Evolutionary conservation across 1,140 invertebrate genomes (phyloP), one percentile per base, ranked within the genome.

Genomic region (Drosophila sp.): DNA sequence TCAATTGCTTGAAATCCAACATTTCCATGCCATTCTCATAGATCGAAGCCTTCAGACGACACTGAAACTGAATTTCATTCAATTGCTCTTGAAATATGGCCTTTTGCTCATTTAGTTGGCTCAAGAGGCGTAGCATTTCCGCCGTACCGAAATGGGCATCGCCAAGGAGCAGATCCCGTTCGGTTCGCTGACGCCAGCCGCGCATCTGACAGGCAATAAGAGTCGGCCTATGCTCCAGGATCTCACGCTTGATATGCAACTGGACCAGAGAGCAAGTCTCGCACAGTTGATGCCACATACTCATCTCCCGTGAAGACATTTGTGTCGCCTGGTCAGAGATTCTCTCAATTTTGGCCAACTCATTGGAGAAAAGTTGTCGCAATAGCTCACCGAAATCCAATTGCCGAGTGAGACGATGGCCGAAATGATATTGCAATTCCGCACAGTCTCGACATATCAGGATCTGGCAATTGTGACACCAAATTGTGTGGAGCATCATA

Each of bases 401-500:
- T 78, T 95, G 93, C 69, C 95, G 94, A 92, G 95, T 95, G 38
- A 96, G 93, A 90, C 94, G 94, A 92, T 96, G 95, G 25, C 92
- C 93, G 3, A 93, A 91, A 74, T 96, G 95, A 61, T 95, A 94
- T 54, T 93, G 93, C 7, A 94, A 94, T 17, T 93, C 93, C 3
- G 95, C 94, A 84, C 96, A 96, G 5, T 94, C 95, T 67, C 94
- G 93, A 80, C 96, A 96, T 11, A 96, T 92, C 27, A 94, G 92
- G 25, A 92, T 92, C 56, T 93, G 93, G 85, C 96, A 96, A n/a
- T 93, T 94, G 63, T 94, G 93, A 89, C 96, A 96, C 95, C 95
- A 96, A 17, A 95, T 92, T 32, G 95, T 94, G 67, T 95, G 91
- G 25, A 96, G 95, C 95, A 96, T 95, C 50, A 94, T 95, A 90